Percentiles rank a stretch among this genome's conserved stretches.
These are phyloP conservation scores for Sanderia malayensis DNA, from an alignment of 30 jellyfish, hydroid and myxozoan species.

Conservation along the genomic window DNA sequence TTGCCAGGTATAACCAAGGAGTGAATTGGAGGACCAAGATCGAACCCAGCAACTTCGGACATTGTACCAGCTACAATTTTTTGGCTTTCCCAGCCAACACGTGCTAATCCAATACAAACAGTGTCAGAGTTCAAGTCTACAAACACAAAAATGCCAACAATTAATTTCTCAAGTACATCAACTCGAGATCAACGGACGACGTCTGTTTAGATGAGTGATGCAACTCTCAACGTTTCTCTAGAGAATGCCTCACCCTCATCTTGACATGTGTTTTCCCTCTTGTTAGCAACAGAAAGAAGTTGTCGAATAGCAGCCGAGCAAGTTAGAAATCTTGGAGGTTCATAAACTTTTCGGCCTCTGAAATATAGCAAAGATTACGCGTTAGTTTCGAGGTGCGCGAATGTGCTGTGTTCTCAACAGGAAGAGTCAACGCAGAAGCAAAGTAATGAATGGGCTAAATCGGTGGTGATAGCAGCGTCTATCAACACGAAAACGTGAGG, in stretches of 20 bases:
- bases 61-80: conserved; percentile 69
- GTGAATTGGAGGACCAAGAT: conserved; percentile 94
- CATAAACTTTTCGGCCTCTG: conserved; percentile 78
- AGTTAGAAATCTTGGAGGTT: conserved; percentile 89
- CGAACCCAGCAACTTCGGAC: conserved; percentile 40
- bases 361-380: too few relatives aligned
- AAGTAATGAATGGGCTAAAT: not conserved
- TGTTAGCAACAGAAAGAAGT: conserved; percentile 60
- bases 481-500: too few relatives aligned
- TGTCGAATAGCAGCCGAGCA: conserved; percentile 74
- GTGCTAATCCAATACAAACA: conserved; percentile 80
- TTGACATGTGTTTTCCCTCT: conserved; percentile 22
- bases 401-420: too few relatives aligned
- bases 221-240: too few relatives aligned
- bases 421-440: not conserved
- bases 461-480: too few relatives aligned
- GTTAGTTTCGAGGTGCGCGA: too few relatives aligned
- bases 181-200: too few relatives aligned
- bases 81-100: conserved; percentile 98
- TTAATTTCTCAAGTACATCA: too few relatives aligned
- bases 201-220: too few relatives aligned
- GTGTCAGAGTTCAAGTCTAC: conserved; percentile 60
- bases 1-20: conserved; percentile 94
- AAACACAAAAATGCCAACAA: too few relatives aligned
- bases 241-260: too few relatives aligned